These are phyloP conservation scores for cat (Felis catus) DNA, from an alignment of 2,113 vertebrate genomes.

Conservation along the genomic window DNA sequence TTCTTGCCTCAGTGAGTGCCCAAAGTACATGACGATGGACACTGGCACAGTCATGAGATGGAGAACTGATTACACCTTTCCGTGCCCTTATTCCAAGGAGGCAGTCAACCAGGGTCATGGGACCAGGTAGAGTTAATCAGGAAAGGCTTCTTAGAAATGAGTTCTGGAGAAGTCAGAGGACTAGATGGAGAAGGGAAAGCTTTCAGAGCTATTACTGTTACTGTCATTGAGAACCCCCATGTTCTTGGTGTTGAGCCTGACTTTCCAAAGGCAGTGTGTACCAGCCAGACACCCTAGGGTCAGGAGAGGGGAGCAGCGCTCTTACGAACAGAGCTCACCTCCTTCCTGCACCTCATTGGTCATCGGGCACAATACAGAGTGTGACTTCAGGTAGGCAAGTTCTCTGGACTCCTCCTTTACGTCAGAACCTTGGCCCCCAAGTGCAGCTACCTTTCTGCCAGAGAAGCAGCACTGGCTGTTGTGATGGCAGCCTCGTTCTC, in stretches of 20 bases:
- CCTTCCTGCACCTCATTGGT: neutral
- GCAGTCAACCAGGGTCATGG: neutral
- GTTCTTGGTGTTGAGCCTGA: neutral
- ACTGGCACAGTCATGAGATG: too few relatives aligned
- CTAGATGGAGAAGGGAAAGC: neutral
- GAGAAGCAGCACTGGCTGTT: neutral
- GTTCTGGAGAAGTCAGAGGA: neutral
- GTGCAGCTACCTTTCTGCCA: neutral
- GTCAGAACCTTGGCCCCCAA: accelerated
- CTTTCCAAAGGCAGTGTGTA: neutral
- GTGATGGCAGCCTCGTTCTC: neutral
- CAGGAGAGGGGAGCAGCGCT: neutral
- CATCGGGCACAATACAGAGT: neutral
- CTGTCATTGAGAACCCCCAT: neutral
- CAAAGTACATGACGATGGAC: accelerated
- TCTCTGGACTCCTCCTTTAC: neutral
- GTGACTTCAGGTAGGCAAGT: neutral
- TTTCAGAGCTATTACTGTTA: neutral
- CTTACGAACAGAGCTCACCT: neutral
- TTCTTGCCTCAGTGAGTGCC: neutral
- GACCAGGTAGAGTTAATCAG: accelerated
- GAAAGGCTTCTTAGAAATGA: neutral
- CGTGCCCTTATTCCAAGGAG: neutral
- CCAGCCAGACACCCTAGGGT: neutral
- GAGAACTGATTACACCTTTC: neutral